These are phyloP conservation scores for human DNA, from an alignment of 2,113 vertebrate species.

Conservation along the genomic window GRCh38 chr21:25114001-25114500, in stretches of 20 bases:
- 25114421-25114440: not conserved
- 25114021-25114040: not conserved
- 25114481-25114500: not conserved
- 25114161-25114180: not conserved
- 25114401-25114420: not conserved
- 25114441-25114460: not conserved
- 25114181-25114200: not conserved
- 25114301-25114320: not conserved
- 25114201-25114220: not conserved
- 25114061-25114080: not conserved
- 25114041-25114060: not conserved
- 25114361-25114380: not conserved
- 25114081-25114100: not conserved
- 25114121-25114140: not conserved
- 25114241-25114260: not conserved
- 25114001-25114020: not conserved
- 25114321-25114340: not conserved
- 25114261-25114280: not conserved
- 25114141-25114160: not conserved
- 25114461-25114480: not conserved
- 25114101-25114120: not conserved
- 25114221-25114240: not conserved
- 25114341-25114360: not conserved
- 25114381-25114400: not conserved
- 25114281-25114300: not conserved